Percentiles rank a stretch among this genome's conserved stretches.
Evolutionary conservation across 1,140 invertebrate species (phyloP).

Genomic region (Chironomus striatipennis): DNA sequence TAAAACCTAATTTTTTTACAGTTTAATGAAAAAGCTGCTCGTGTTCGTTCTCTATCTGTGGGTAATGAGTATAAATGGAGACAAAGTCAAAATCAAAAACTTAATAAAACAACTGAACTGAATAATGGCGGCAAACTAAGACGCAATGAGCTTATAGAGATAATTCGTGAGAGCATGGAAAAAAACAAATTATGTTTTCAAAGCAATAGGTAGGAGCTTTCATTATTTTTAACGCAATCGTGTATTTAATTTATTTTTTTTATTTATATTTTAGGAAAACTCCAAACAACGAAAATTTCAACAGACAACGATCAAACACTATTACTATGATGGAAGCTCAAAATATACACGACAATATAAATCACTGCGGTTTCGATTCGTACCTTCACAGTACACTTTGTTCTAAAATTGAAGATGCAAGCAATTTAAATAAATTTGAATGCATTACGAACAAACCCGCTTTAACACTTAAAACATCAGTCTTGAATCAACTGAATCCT

Average conservation of each 20-base stretch:
- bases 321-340: slow-evolving; percentile 19
- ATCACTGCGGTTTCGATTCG: slow-evolving; percentile 50
- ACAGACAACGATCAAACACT: slow-evolving; percentile 45
- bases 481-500: slow-evolving; percentile 27
- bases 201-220: slow-evolving; percentile 54
- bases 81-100: neutral
- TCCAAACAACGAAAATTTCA: slow-evolving; percentile 42
- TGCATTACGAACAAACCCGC: neutral
- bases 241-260: slow-evolving; percentile 21
- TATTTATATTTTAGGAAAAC: slow-evolving; percentile 28
- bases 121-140: slow-evolving; percentile 27
- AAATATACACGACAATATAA: slow-evolving; percentile 34
- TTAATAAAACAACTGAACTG: slow-evolving; percentile 32
- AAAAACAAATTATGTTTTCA: slow-evolving; percentile 80
- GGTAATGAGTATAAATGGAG: slow-evolving; percentile 37
- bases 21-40: slow-evolving; percentile 26
- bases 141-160: slow-evolving; percentile 60
- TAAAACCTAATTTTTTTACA: too few relatives aligned
- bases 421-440: neutral
- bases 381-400: slow-evolving; percentile 51
- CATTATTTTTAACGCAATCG: neutral
- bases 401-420: slow-evolving; percentile 9
- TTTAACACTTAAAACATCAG: slow-evolving; percentile 25
- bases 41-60: slow-evolving; percentile 38
- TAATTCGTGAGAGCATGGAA: slow-evolving; percentile 85